Evolutionary conservation across 2,888 invertebrate genomes (phyloP).

Genomic region (Anoncus sp.): DNA sequence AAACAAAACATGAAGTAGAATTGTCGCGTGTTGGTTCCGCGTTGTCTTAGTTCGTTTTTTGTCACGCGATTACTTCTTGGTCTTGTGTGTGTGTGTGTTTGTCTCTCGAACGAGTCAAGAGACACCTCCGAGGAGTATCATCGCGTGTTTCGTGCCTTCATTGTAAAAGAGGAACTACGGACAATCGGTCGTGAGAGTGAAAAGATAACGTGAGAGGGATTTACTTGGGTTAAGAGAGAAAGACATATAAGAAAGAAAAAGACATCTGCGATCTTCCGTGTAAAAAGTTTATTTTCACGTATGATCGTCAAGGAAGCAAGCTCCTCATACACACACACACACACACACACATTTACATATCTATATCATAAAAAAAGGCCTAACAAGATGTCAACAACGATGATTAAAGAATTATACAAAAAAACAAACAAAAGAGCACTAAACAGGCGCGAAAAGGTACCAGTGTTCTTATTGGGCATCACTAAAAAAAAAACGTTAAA

Average conservation of each 20-base stretch:
- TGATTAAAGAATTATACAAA: conserved; percentile 5
- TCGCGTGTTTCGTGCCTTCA: conserved; percentile 38
- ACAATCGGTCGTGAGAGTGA: conserved; percentile 1
- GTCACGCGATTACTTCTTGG: conserved; percentile 41
- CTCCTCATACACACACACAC: not conserved
- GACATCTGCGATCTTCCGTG: not conserved
- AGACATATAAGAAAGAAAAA: conserved; percentile 7
- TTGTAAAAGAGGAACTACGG: conserved; percentile 5
- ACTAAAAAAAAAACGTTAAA: conserved; percentile 7
- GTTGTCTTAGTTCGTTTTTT: not conserved
- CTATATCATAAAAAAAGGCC: conserved; percentile 1
- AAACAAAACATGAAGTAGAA: too few species aligned
- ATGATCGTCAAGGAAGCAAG: conserved; percentile 3
- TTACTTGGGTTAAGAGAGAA: too few species aligned
- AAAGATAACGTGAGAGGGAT: conserved; percentile 1
- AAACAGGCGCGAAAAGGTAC: not conserved
- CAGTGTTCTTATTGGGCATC: not conserved
- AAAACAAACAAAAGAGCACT: not conserved
- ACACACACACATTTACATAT: too few species aligned
- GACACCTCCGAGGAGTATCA: conserved; percentile 12
- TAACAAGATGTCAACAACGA: conserved; percentile 9
- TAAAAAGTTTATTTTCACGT: not conserved
- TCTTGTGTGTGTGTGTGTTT: not conserved
- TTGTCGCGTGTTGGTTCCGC: not conserved
- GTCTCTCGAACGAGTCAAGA: too few species aligned